Evolutionary conservation across 2,113 vertebrate genomes (phyloP), one percentile per base, ranked within the genome.

Genomic region (Chaetura pelagica): DNA sequence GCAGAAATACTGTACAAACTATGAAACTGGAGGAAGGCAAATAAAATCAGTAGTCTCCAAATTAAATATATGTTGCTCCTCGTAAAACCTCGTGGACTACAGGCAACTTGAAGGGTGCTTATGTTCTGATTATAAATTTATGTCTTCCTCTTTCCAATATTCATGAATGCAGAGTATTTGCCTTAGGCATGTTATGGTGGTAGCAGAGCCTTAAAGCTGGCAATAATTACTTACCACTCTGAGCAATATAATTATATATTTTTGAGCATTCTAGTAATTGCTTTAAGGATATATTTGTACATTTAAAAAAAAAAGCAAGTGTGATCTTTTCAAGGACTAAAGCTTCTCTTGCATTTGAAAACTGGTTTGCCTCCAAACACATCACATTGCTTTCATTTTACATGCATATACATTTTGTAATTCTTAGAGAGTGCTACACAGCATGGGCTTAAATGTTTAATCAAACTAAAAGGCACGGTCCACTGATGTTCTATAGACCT

Each of bases 101-200:
- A 87, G 69, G 87, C 79, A 96, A 67, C 46, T 88, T 97, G 92
- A 97, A 97, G 95, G 89, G 97, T 95, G 51, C 93, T 97, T 95
- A 80, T 94, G 76, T 96, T 97, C 68, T 69, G 67, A 96, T 96
- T 96, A 94, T 35, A 94, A 81, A 97, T 97, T 97, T 97, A 97
- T 94, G 84, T 91, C 61, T 96, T 94, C 72, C 26, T 95, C 83
- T 96, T 93, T 98, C 94, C 93, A 97, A 69, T 96, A 98, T 97
- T 97, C 92, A 97, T 96, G 93, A 97, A 87, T 63, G 84, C 29
- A 24, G 69, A 97, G 73, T 87, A 93, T 97, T 98, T 97, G 96
- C 96, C 94, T 90, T 79, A 94, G 94, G 97, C 93, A 51, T 72
- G 68, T 88, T 92, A 94, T 30, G 87, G 84, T 52, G 87, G 84